A percentile compares a stretch with the other conserved stretches of the same genome.
These are phyloP conservation scores for Typhlichthys subterraneus DNA, from an alignment of 2,797 vertebrate genomes.

Conservation along the genomic window DNA sequence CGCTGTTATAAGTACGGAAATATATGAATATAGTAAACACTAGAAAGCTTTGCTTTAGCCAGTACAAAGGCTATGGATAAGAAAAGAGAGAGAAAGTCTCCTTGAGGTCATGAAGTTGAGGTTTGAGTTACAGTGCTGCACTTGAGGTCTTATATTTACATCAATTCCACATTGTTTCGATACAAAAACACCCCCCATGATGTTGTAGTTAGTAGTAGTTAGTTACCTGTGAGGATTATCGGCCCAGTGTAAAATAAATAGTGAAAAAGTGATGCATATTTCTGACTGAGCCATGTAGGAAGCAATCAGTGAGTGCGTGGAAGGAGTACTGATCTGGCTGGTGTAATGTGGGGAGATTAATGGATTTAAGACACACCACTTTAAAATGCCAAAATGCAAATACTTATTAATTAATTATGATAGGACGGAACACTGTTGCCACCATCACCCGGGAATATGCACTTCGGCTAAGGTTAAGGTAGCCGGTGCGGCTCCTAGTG, in stretches of 20 bases:
- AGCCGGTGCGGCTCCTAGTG: too few relatives aligned
- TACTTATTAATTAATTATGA: constrained; percentile 26
- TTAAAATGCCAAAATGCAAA: constrained; percentile 14
- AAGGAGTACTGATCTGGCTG: constrained; percentile 4
- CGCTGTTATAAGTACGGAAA: too few relatives aligned
- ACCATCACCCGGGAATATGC: constrained; percentile 21
- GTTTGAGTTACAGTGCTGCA: not conserved
- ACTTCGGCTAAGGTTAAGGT: not conserved
- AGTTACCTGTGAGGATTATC: too few relatives aligned
- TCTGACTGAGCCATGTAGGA: constrained; percentile 2
- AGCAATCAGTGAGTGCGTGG: not conserved
- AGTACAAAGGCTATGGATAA: too few relatives aligned
- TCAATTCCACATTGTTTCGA: not conserved
- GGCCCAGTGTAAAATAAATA: too few relatives aligned
- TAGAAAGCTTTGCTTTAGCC: too few relatives aligned
- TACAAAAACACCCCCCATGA: not conserved
- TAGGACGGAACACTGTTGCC: constrained; percentile 14
- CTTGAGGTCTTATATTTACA: too few relatives aligned
- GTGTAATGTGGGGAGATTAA: not conserved
- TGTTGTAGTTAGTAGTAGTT: too few relatives aligned
- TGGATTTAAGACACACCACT: constrained; percentile 10
- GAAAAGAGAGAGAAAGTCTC: too few relatives aligned
- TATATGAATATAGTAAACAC: too few relatives aligned
- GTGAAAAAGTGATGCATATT: not conserved
- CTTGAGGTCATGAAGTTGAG: not conserved